Evolutionary conservation across 2,888 invertebrate genomes (phyloP).

Genomic region (Trypoxylon attenuatum): DNA sequence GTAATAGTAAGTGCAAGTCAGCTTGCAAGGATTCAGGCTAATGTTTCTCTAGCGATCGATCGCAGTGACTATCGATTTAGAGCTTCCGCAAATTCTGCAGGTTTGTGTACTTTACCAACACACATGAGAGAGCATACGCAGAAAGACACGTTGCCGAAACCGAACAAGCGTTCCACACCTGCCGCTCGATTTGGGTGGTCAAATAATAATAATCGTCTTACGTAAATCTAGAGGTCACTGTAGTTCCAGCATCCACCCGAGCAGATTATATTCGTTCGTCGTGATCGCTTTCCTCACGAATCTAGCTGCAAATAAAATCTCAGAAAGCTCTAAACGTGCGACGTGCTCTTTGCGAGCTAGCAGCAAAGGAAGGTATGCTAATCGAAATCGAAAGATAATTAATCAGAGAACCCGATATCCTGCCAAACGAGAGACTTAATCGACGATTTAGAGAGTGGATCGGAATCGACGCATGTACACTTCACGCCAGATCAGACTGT

Average conservation of each 20-base stretch:
- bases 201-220: constrained; percentile 17
- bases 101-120: too few relatives aligned
- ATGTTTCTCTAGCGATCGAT: too few relatives aligned
- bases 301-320: not conserved
- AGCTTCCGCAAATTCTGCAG: too few relatives aligned
- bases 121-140: constrained; percentile 10
- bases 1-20: too few relatives aligned
- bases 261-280: not conserved
- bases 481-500: too few relatives aligned
- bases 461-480: not conserved
- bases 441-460: constrained; percentile 1
- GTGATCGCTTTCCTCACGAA: not conserved
- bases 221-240: constrained; percentile 17
- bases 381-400: constrained; percentile 18
- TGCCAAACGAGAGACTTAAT: constrained; percentile 14
- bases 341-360: not conserved
- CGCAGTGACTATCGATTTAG: too few relatives aligned
- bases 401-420: constrained; percentile 5
- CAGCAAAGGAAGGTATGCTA: not conserved
- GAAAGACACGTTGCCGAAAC: constrained; percentile 13
- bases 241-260: not conserved
- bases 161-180: constrained; percentile 32
- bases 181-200: constrained; percentile 40
- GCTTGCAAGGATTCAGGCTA: too few relatives aligned
- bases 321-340: not conserved